Conservation (phyloP, 2,113 vertebrate species). For the Gobius niger region DNA sequence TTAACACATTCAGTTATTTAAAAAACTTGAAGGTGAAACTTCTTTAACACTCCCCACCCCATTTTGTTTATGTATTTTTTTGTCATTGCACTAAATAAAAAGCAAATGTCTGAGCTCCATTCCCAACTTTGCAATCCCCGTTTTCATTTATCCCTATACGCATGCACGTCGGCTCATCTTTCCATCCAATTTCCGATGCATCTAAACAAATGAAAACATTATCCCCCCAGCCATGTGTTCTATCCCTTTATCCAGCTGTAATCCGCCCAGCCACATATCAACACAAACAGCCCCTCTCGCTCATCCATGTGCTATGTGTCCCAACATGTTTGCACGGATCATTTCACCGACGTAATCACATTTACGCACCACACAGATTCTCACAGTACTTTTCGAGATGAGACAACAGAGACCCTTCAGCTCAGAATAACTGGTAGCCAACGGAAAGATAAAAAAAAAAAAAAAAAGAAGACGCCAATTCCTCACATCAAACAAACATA, state of each 20-base stretch:
- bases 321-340: neutral
- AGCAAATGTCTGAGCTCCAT: no score
- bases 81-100: no score
- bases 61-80: no score
- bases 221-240: neutral
- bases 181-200: neutral
- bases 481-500: conserved; percentile 31
- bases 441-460: conserved; percentile 36
- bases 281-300: neutral
- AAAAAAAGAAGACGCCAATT: conserved; percentile 36
- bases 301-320: neutral
- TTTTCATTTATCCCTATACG: no score
- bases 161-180: neutral
- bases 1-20: no score
- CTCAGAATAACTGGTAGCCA: neutral
- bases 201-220: neutral
- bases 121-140: no score
- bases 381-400: neutral
- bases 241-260: neutral
- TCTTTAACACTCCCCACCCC: no score
- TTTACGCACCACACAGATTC: neutral
- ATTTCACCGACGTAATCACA: conserved; percentile 3
- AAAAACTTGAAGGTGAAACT: no score
- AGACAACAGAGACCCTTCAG: neutral
- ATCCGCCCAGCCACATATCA: neutral